These are phyloP conservation scores for Motacilla alba DNA, from an alignment of 2,113 vertebrate species.

Conservation along the genomic window DNA sequence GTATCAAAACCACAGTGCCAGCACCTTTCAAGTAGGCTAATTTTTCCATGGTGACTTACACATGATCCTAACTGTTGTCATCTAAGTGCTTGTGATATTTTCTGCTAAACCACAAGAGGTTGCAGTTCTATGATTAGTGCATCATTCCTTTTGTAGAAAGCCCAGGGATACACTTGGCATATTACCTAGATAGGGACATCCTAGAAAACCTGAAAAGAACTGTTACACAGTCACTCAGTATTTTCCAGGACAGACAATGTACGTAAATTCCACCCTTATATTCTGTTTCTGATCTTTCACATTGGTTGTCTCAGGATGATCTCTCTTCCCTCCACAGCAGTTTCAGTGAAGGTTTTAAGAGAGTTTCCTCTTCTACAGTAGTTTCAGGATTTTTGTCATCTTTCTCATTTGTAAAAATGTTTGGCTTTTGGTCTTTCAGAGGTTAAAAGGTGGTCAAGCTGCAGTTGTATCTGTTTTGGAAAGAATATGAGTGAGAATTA, in stretches of 20 bases:
- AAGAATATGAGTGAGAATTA: slow-evolving; percentile 4
- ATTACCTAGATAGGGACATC: neutral
- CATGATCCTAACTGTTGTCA: neutral
- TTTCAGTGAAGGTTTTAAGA: neutral
- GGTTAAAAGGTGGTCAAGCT: slow-evolving; percentile 31
- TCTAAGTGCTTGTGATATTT: neutral
- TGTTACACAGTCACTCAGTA: neutral
- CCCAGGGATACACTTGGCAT: neutral
- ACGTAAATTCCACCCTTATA: neutral
- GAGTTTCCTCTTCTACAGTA: neutral
- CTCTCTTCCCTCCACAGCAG: neutral
- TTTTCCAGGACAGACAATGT: neutral
- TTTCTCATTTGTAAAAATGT: neutral
- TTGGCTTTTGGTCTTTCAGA: neutral
- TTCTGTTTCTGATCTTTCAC: neutral
- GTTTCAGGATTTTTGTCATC: neutral
- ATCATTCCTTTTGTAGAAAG: neutral
- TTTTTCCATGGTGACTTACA: neutral
- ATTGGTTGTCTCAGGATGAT: neutral
- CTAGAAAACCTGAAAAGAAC: neutral
- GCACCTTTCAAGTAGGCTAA: neutral
- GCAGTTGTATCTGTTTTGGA: neutral
- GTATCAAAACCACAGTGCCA: neutral
- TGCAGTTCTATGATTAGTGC: neutral
- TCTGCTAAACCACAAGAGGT: neutral